phyloP scores from a whole-genome alignment of 2,797 vertebrate species.

The Esox masquinongy region DNA sequence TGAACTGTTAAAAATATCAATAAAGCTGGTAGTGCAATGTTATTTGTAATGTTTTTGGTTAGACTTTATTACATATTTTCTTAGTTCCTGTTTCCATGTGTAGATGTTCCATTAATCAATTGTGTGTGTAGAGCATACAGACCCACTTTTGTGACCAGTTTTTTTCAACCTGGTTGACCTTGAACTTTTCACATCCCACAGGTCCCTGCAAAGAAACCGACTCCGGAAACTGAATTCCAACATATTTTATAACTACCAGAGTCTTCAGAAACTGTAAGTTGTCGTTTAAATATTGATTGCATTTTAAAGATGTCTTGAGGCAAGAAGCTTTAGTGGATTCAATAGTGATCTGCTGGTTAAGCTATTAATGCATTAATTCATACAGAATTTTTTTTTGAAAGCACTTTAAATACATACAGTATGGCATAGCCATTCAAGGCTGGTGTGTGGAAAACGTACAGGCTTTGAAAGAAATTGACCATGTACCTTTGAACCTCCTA shows the following conservation, averaged over 20 bases:
- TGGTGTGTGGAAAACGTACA: background rate
- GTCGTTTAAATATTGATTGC: background rate
- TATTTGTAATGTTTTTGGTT: too few relatives aligned
- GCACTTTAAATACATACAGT: background rate
- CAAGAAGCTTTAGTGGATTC: background rate
- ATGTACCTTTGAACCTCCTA: background rate
- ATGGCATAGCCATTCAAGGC: background rate
- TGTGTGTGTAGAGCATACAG: background rate
- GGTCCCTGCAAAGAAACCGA: constrained; percentile 87
- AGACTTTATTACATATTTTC: too few relatives aligned
- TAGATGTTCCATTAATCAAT: background rate
- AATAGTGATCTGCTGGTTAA: background rate
- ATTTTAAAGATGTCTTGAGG: background rate
- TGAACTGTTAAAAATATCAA: too few relatives aligned
- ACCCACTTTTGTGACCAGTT: background rate
- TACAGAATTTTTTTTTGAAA: background rate
- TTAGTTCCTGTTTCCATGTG: too few relatives aligned
- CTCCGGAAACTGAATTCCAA: constrained; percentile 83
- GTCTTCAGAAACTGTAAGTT: constrained; percentile 90
- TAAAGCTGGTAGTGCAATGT: too few relatives aligned
- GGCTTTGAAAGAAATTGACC: background rate
- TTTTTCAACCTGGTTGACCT: background rate
- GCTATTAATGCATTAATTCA: background rate
- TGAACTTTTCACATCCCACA: constrained; percentile 49
- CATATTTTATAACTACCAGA: constrained; percentile 82